phyloP scores from a whole-genome alignment of 2,113 vertebrate species.

The Leuciscus idus region DNA sequence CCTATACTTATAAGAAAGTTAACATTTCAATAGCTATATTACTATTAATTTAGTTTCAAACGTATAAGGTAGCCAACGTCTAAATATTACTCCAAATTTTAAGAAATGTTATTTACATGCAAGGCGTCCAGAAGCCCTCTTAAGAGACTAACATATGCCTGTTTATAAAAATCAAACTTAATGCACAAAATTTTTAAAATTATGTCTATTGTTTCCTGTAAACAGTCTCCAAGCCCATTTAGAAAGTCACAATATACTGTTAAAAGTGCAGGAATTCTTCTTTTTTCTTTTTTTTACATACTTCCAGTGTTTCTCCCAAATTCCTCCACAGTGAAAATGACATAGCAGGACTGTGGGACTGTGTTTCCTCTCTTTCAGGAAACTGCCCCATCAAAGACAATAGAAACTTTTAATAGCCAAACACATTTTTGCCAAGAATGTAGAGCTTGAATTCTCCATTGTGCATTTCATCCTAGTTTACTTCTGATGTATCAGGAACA shows the following conservation, averaged over 20 bases:
- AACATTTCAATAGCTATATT: neutral
- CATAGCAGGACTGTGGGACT: constrained; percentile 15
- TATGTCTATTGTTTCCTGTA: neutral
- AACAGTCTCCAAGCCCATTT: neutral
- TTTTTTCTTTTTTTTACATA: neutral
- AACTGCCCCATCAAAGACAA: constrained; percentile 56
- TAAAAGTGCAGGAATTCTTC: neutral
- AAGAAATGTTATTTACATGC: neutral
- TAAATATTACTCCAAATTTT: neutral
- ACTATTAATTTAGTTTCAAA: neutral
- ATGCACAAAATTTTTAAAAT: neutral
- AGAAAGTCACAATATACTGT: neutral
- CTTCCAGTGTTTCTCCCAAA: constrained; percentile 37
- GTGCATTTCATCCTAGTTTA: neutral
- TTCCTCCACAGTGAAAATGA: constrained; percentile 34
- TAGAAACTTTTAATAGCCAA: constrained; percentile 54
- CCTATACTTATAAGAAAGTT: neutral
- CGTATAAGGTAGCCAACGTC: neutral
- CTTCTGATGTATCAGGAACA: neutral
- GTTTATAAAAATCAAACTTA: neutral
- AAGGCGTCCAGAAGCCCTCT: neutral
- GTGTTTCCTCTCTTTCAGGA: constrained; percentile 50
- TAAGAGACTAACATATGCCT: neutral
- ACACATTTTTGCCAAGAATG: constrained; percentile 59
- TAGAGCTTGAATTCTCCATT: constrained; percentile 52